Evolutionary conservation across 2,888 invertebrate species (phyloP).

Genomic region (Drosophila tanythrix): DNA sequence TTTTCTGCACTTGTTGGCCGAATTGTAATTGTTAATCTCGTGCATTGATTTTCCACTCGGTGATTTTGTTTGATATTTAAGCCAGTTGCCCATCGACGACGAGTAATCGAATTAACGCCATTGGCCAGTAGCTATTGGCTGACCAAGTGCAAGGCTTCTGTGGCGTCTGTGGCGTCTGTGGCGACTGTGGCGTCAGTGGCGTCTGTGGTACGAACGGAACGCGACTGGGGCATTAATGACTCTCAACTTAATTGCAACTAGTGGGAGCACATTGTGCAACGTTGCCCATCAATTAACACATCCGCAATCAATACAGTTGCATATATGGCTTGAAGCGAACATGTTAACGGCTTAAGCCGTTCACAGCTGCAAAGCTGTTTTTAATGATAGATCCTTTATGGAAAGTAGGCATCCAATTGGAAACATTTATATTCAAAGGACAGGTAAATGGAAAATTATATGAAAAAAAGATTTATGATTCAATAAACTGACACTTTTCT

Average conservation of each 20-base stretch:
- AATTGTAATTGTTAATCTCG: constrained; percentile 73
- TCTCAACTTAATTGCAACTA: constrained; percentile 53
- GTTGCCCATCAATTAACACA: constrained; percentile 68
- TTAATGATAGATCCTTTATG: constrained; percentile 5
- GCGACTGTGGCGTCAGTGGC: background rate
- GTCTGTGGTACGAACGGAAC: background rate
- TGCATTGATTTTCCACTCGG: constrained; percentile 67
- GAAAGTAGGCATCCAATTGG: constrained; percentile 6
- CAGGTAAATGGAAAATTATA: background rate
- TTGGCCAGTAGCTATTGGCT: constrained; percentile 31
- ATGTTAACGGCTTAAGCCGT: background rate
- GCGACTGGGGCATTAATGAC: constrained; percentile 5
- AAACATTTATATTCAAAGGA: background rate
- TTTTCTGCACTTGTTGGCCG: constrained; percentile 46
- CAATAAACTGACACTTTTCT: background rate
- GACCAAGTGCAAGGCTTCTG: constrained; percentile 33
- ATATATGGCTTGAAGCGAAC: background rate
- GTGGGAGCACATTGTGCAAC: constrained; percentile 46
- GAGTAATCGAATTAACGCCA: constrained; percentile 54
- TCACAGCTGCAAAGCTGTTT: constrained; percentile 8
- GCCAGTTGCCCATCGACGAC: constrained; percentile 15
- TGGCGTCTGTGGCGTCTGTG: background rate
- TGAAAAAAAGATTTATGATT: background rate
- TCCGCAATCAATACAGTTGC: constrained; percentile 9
- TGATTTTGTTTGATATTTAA: constrained; percentile 44